These are phyloP conservation scores for Tangara arthus DNA, from an alignment of 2,797 vertebrate species.

Conservation along the genomic window DNA sequence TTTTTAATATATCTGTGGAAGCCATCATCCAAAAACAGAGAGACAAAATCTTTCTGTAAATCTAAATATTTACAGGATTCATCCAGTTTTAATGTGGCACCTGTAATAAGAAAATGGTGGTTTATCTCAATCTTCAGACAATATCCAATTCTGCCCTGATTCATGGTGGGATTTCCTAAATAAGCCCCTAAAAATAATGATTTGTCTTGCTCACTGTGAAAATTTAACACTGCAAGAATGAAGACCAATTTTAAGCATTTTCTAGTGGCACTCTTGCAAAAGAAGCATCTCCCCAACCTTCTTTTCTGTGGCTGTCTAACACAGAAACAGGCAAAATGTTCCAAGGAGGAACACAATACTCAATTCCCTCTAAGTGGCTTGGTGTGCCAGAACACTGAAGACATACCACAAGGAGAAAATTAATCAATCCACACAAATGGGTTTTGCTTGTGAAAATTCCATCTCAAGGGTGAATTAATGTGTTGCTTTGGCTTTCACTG, in stretches of 20 bases:
- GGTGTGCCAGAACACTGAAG: background rate
- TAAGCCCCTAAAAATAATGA: background rate
- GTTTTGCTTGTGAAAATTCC: background rate
- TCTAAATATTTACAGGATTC: background rate
- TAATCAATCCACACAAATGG: background rate
- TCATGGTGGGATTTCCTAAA: background rate
- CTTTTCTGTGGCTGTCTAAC: background rate
- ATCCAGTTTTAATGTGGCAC: background rate
- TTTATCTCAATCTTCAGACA: background rate
- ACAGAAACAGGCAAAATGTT: background rate
- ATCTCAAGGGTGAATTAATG: background rate
- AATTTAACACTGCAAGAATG: background rate
- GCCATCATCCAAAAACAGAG: background rate
- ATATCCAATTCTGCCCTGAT: background rate
- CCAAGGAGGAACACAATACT: background rate
- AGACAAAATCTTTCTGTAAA: background rate
- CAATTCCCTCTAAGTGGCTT: background rate
- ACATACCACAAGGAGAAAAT: too few species aligned
- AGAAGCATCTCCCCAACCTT: background rate
- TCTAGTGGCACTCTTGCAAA: background rate
- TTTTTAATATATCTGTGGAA: background rate
- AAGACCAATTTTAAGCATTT: background rate
- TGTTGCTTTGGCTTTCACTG: background rate
- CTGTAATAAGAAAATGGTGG: background rate
- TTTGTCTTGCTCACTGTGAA: background rate